Evolutionary conservation across 2,888 invertebrate genomes (phyloP).

Genomic region (Pristionchus entomophagus): DNA sequence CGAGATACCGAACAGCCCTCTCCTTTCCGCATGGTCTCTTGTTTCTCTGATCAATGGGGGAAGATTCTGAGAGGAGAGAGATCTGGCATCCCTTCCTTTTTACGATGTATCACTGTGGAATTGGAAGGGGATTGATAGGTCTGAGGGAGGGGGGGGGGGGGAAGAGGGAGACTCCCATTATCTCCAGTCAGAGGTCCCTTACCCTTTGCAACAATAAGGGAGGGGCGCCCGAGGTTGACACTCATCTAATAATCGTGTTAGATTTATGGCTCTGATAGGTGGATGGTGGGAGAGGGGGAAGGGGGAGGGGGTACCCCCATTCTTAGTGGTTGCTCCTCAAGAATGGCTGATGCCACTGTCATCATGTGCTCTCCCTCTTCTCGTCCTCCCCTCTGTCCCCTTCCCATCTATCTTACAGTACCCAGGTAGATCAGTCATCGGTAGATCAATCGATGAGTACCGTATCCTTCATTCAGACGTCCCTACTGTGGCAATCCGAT

Average conservation of each 20-base stretch:
- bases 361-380: background rate
- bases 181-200: background rate
- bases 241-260: conserved; percentile 29
- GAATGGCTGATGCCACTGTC: background rate
- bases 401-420: background rate
- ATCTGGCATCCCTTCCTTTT: too few species aligned
- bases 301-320: background rate
- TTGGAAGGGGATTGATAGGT: background rate
- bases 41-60: too few species aligned
- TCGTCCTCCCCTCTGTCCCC: background rate
- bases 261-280: conserved; percentile 39
- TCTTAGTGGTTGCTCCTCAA: background rate
- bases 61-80: too few species aligned
- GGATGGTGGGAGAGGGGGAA: background rate
- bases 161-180: conserved; percentile 1
- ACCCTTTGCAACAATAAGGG: background rate
- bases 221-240: conserved; percentile 8
- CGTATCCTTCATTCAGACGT: background rate
- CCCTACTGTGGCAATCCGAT: conserved; percentile 29
- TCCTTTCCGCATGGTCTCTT: too few species aligned
- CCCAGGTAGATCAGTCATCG: conserved; percentile 6
- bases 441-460: background rate
- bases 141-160: background rate
- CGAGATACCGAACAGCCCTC: too few species aligned
- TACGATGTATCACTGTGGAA: background rate